phyloP scores from a whole-genome alignment of 1,140 invertebrate species.

The Drosophila repletoides region DNA sequence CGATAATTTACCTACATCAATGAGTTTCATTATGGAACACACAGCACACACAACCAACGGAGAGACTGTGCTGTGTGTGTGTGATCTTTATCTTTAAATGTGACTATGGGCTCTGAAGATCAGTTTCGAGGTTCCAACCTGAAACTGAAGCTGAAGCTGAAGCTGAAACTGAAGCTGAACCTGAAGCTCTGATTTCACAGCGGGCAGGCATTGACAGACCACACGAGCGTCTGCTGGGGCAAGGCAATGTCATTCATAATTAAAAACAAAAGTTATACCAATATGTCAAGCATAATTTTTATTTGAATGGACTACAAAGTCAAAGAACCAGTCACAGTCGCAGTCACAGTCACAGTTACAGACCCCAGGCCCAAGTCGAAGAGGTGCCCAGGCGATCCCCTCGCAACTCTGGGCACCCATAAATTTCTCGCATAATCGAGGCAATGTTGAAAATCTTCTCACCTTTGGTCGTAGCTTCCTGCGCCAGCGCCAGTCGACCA shows the following conservation, averaged over 20 bases:
- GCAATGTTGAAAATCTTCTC: conserved; percentile 77
- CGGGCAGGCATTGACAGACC: conserved; percentile 53
- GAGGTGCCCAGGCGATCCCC: no score
- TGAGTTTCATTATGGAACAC: conserved; percentile 74
- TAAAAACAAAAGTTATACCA: conserved; percentile 79
- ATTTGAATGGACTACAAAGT: conserved; percentile 55
- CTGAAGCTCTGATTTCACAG: conserved; percentile 74
- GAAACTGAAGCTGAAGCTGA: not conserved
- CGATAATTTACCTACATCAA: conserved; percentile 81
- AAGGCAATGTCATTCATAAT: conserved; percentile 68
- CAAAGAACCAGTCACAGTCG: conserved; percentile 18
- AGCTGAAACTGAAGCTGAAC: conserved; percentile 2
- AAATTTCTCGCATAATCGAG: conserved; percentile 73
- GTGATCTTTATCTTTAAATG: conserved; percentile 73
- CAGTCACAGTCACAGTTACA: no score
- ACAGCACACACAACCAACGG: conserved; percentile 27
- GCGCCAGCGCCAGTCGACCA: conserved; percentile 17
- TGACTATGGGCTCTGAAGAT: conserved; percentile 41
- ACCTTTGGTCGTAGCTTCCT: conserved; percentile 73
- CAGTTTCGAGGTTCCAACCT: not conserved
- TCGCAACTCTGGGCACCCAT: conserved; percentile 34
- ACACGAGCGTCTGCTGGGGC: conserved; percentile 45
- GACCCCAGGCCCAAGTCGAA: no score
- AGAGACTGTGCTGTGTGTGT: conserved; percentile 14
- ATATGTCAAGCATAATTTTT: conserved; percentile 81